These are phyloP conservation scores for Drosophila punjabiensis DNA, from an alignment of 1,140 invertebrate genomes.

Conservation along the genomic window DNA sequence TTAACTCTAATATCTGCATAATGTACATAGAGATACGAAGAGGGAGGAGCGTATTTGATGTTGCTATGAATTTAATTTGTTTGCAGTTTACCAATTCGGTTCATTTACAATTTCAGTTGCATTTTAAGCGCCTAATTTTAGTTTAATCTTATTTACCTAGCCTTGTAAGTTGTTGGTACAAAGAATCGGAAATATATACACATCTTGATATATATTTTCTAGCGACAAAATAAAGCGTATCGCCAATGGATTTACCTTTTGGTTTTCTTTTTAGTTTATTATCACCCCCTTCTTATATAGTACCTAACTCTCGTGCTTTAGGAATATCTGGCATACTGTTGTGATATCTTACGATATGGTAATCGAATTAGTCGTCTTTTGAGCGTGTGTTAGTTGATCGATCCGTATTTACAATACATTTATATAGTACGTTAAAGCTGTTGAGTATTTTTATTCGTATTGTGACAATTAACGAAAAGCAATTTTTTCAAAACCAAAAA, in stretches of 20 bases:
- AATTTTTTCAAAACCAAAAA: constrained; percentile 60
- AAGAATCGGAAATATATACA: constrained; percentile 72
- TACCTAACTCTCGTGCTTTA: constrained; percentile 73
- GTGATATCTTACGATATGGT: constrained; percentile 72
- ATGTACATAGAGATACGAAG: constrained; percentile 57
- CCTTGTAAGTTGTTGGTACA: constrained; percentile 77
- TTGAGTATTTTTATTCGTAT: constrained; percentile 77
- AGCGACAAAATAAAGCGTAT: constrained; percentile 74
- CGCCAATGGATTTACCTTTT: constrained; percentile 64
- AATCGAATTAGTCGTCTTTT: constrained; percentile 54
- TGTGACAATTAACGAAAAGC: constrained; percentile 79
- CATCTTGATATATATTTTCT: constrained; percentile 56
- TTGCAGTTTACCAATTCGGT: constrained; percentile 46
- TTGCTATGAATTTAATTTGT: constrained; percentile 61
- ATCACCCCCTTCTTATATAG: constrained; percentile 27
- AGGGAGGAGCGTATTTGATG: constrained; percentile 57
- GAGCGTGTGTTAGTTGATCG: constrained; percentile 62
- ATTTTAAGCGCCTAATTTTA: constrained; percentile 66
- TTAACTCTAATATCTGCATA: constrained; percentile 58
- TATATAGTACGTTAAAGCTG: constrained; percentile 72
- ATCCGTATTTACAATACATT: constrained; percentile 63
- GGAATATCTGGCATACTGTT: constrained; percentile 74
- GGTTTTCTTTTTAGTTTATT: constrained; percentile 41
- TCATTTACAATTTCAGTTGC: constrained; percentile 65
- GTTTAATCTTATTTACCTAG: constrained; percentile 71